Conservation (phyloP, 2,113 vertebrate species). For the Shinisaurus crocodilurus region DNA sequence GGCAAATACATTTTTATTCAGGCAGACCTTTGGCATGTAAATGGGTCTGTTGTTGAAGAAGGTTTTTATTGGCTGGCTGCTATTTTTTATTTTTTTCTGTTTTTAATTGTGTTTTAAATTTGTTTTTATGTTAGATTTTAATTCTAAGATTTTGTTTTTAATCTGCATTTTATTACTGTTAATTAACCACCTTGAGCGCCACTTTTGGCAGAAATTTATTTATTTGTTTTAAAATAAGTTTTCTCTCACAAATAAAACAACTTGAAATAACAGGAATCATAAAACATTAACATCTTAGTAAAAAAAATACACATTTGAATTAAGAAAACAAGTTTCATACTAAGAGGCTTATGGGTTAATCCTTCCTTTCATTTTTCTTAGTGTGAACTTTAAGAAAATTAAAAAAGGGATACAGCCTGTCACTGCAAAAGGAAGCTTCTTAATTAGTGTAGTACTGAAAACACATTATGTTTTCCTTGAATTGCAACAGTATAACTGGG, state of each 20-base stretch:
- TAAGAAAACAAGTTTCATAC: constrained; percentile 1
- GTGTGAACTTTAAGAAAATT: constrained; percentile 30
- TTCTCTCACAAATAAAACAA: constrained; percentile 29
- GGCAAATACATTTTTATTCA: no score
- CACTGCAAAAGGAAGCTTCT: neutral
- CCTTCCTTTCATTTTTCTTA: neutral
- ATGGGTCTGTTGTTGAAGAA: no score
- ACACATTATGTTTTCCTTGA: neutral
- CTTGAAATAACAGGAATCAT: constrained; percentile 11
- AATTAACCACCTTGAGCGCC: no score
- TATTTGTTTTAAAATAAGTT: neutral
- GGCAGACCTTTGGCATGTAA: no score
- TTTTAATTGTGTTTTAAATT: no score
- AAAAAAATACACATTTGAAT: constrained; percentile 27
- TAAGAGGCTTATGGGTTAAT: neutral
- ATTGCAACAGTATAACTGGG: neutral
- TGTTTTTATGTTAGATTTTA: no score
- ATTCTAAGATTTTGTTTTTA: no score
- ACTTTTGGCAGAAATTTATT: no score
- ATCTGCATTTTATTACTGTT: no score
- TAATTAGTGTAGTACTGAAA: neutral
- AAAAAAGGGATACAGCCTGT: constrained; percentile 9
- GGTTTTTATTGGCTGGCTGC: no score
- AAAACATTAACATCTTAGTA: constrained; percentile 22
- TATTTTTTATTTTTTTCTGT: no score